Evolutionary conservation across 2,797 vertebrate genomes (phyloP).

Genomic region (Etheostoma perlongum): DNA sequence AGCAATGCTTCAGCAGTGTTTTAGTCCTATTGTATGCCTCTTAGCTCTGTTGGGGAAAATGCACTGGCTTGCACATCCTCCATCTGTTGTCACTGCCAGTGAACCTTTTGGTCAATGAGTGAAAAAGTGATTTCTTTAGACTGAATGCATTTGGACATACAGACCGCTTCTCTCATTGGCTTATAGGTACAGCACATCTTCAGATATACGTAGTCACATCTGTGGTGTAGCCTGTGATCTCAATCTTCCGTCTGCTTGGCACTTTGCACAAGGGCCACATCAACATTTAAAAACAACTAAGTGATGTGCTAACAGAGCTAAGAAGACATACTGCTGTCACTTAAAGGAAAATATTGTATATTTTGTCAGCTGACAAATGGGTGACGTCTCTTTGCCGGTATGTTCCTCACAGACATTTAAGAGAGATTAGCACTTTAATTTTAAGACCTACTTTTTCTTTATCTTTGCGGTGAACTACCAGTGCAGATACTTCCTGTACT

Average conservation of each 20-base stretch:
- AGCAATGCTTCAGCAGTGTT: conserved; percentile 38
- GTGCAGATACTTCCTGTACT: conserved; percentile 32
- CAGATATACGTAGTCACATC: conserved; percentile 4
- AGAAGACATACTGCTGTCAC: conserved; percentile 18
- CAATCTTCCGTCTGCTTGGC: conserved; percentile 14
- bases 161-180: conserved; percentile 25
- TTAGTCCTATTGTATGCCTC: conserved; percentile 35
- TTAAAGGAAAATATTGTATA: conserved; percentile 21
- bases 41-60: conserved; percentile 42
- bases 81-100: conserved; percentile 19
- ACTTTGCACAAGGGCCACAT: conserved; percentile 45
- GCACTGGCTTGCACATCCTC: conserved; percentile 49
- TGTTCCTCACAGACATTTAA: conserved; percentile 32
- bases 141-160: conserved; percentile 48
- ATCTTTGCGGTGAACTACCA: conserved; percentile 25
- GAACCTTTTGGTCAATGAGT: conserved; percentile 12
- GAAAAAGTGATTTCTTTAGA: conserved; percentile 24
- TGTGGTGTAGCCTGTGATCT: conserved; percentile 27
- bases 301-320: conserved; percentile 49
- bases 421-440: conserved; percentile 54
- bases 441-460: conserved; percentile 19
- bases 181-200: conserved; percentile 13
- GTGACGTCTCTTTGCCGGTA: conserved; percentile 12
- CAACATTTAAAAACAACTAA: conserved; percentile 16
- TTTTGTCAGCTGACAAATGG: conserved; percentile 23